These are phyloP conservation scores for Nebria brevicollis DNA, from an alignment of 2,888 invertebrate genomes.

Conservation along the genomic window DNA sequence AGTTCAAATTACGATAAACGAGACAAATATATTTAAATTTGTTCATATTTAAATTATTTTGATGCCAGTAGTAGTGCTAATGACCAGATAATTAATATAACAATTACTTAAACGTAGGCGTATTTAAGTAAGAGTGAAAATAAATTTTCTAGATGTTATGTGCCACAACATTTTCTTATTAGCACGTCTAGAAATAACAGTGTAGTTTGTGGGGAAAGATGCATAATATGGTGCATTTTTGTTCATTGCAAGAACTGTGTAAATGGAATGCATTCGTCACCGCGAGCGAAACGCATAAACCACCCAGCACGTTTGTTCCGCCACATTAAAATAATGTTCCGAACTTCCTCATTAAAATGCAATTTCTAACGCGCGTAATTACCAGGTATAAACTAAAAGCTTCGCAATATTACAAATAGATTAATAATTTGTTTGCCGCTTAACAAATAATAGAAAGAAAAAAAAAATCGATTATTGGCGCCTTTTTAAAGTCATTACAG, in stretches of 20 bases:
- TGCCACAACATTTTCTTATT: not conserved
- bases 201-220: not conserved
- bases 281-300: constrained; percentile 31
- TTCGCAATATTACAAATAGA: constrained; percentile 9
- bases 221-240: not conserved
- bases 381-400: constrained; percentile 37
- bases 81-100: not conserved
- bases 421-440: constrained; percentile 22
- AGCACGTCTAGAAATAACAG: constrained; percentile 12
- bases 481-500: constrained; percentile 31
- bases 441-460: not conserved
- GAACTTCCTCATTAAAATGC: constrained; percentile 49
- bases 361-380: constrained; percentile 48
- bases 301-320: constrained; percentile 35
- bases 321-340: constrained; percentile 37
- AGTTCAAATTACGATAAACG: too few species aligned
- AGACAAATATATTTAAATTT: too few species aligned
- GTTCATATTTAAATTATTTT: too few species aligned
- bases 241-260: constrained; percentile 1
- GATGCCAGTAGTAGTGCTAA: not conserved
- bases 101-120: not conserved
- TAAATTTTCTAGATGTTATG: not conserved
- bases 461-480: constrained; percentile 20
- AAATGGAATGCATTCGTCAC: constrained; percentile 35
- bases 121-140: not conserved